A percentile compares a stretch with the other conserved stretches of the same genome.
These are phyloP conservation scores for Crioceris asparagi DNA, from an alignment of 2,888 invertebrate genomes.

Conservation along the genomic window DNA sequence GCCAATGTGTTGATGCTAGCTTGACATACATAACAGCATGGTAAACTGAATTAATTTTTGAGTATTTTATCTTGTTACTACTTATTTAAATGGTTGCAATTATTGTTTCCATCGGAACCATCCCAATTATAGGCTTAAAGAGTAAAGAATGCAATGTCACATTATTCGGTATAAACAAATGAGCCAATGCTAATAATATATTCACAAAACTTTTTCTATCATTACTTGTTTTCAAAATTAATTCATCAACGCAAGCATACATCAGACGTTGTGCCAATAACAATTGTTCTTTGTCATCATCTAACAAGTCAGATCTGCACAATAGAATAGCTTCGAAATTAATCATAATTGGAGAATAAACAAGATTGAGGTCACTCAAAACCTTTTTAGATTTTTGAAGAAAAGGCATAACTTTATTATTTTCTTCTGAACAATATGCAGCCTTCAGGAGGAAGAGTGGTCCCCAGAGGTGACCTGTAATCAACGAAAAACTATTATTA, in stretches of 20 bases:
- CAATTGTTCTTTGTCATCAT: slow-evolving; percentile 24
- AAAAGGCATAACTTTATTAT: slow-evolving; percentile 32
- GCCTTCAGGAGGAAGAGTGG: slow-evolving; percentile 48
- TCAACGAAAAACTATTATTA: too few species aligned
- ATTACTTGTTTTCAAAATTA: slow-evolving; percentile 20
- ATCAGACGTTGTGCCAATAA: slow-evolving; percentile 19
- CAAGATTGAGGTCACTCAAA: slow-evolving; percentile 25
- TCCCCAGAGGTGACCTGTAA: slow-evolving; percentile 43
- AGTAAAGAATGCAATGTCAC: slow-evolving; percentile 27
- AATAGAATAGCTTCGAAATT: slow-evolving; percentile 33
- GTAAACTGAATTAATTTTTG: too few species aligned
- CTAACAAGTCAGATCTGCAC: slow-evolving; percentile 30
- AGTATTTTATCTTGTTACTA: too few species aligned
- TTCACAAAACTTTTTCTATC: slow-evolving; percentile 25
- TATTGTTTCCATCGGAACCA: slow-evolving; percentile 36
- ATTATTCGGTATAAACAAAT: slow-evolving; percentile 29
- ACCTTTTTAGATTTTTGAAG: slow-evolving; percentile 22
- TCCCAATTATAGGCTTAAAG: slow-evolving; percentile 36
- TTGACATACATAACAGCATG: too few species aligned
- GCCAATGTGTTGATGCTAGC: too few species aligned
- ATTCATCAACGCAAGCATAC: slow-evolving; percentile 19
- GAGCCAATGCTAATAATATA: slow-evolving; percentile 27
- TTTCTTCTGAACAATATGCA: slow-evolving; percentile 45
- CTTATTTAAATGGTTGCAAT: slow-evolving; percentile 34
- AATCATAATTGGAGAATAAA: slow-evolving; percentile 23